Percentiles rank a stretch among this genome's conserved stretches.
These are phyloP conservation scores for Ophthalmotilapia sp. DNA, from an alignment of 2,113 vertebrate genomes.

Conservation along the genomic window DNA sequence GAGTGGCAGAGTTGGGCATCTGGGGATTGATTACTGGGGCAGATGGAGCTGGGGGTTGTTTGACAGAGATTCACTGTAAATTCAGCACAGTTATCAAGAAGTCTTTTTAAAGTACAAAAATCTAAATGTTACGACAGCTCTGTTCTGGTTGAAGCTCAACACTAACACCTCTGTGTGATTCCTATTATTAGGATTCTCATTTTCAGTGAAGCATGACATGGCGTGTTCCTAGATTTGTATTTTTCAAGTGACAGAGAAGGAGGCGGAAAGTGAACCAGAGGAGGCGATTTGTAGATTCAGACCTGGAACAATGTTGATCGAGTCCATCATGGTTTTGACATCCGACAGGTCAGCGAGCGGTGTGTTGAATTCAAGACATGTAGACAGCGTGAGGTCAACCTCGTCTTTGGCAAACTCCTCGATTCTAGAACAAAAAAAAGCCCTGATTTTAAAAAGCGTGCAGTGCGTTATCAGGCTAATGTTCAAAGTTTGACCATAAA, in stretches of 20 bases:
- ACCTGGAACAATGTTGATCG: slow-evolving; percentile 86
- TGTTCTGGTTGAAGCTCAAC: background rate
- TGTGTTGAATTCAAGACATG: slow-evolving; percentile 75
- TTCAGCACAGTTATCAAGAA: background rate
- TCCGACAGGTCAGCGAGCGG: slow-evolving; percentile 79
- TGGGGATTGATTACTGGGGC: slow-evolving; percentile 93
- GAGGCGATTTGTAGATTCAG: background rate
- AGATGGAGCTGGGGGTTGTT: slow-evolving; percentile 78
- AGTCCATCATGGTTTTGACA: slow-evolving; percentile 86
- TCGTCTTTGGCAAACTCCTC: slow-evolving; percentile 79
- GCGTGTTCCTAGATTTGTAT: background rate
- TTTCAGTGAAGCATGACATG: background rate
- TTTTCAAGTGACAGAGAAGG: background rate
- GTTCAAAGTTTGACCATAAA: background rate
- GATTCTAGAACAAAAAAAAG: slow-evolving; percentile 65
- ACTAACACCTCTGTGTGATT: background rate
- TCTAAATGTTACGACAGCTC: background rate
- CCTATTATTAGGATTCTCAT: background rate
- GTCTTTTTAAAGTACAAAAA: background rate
- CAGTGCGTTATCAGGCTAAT: background rate
- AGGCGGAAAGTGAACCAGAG: background rate
- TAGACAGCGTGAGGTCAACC: slow-evolving; percentile 73
- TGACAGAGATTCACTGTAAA: background rate
- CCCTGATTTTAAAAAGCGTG: background rate
- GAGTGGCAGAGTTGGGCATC: slow-evolving; percentile 80